Percentiles rank a stretch among this genome's conserved stretches.
These are phyloP conservation scores for Hassar affinis DNA, from an alignment of 2,113 vertebrate species.

Conservation along the genomic window DNA sequence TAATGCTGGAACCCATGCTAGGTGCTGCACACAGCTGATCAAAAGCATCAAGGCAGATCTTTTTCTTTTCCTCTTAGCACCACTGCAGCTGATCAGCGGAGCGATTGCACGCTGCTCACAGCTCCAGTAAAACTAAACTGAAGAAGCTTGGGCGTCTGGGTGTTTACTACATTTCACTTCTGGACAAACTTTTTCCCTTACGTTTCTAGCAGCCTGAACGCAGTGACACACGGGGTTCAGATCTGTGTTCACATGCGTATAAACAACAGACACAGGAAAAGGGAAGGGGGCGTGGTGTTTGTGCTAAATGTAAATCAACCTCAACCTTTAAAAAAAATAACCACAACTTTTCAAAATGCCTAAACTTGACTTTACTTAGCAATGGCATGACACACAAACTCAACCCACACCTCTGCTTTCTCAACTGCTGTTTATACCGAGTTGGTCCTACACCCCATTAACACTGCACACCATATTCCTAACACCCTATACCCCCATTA, in stretches of 20 bases:
- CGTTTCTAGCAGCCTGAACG: slow-evolving; percentile 17
- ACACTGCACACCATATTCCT: not conserved
- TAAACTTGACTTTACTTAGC: slow-evolving; percentile 10
- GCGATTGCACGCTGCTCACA: not conserved
- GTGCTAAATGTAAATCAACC: slow-evolving; percentile 55
- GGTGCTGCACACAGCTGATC: too few species aligned
- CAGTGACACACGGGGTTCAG: not conserved
- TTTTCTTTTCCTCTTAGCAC: too few species aligned
- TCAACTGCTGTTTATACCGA: too few species aligned
- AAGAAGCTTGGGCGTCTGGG: not conserved
- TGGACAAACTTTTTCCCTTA: not conserved
- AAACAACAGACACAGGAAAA: not conserved
- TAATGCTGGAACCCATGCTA: not conserved
- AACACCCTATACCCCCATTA: not conserved
- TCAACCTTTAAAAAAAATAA: slow-evolving; percentile 45
- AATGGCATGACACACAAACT: not conserved
- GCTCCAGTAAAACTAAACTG: not conserved
- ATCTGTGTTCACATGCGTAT: not conserved
- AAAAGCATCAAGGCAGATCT: not conserved
- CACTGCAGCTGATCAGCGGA: not conserved
- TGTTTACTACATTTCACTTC: not conserved
- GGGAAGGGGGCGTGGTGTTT: not conserved
- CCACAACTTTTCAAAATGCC: slow-evolving; percentile 29
- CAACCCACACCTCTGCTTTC: slow-evolving; percentile 25
- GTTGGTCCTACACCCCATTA: too few species aligned